Percentiles rank a stretch among this genome's conserved stretches.
These are phyloP conservation scores for Acanthosepion esculentum DNA, from an alignment of 2,888 invertebrate species.

Conservation along the genomic window DNA sequence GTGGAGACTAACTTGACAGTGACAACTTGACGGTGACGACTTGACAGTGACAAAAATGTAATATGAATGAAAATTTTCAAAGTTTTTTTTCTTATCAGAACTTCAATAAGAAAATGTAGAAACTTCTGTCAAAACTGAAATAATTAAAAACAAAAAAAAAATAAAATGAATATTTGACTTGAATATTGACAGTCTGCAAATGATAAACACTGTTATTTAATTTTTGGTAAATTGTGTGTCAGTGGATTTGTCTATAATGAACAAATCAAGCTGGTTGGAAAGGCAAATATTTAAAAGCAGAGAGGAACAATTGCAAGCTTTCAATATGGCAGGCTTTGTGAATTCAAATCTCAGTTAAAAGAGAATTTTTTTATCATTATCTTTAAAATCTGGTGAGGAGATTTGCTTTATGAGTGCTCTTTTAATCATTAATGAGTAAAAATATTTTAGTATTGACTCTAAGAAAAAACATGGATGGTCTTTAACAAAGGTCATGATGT, in stretches of 20 bases:
- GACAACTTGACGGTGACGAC: neutral
- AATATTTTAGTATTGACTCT: neutral
- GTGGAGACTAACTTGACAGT: neutral
- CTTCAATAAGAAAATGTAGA: neutral
- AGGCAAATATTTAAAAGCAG: neutral
- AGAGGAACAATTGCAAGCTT: neutral
- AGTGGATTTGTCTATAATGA: too few relatives aligned
- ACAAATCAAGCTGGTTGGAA: neutral
- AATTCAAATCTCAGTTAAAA: neutral
- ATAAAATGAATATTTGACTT: neutral
- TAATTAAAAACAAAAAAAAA: neutral
- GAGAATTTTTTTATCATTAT: neutral
- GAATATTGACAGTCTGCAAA: neutral
- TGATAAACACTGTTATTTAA: neutral
- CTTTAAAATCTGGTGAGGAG: neutral
- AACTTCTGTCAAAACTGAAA: neutral
- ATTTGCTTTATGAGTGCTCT: neutral
- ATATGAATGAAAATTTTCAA: neutral
- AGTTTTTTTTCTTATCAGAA: neutral
- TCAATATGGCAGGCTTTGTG: neutral
- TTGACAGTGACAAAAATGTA: neutral
- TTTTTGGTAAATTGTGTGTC: neutral
- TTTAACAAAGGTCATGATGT: neutral
- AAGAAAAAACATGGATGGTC: neutral
- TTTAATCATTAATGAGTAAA: neutral